Conservation (phyloP, 2,888 invertebrate genomes). For the Volucella zonaria region DNA sequence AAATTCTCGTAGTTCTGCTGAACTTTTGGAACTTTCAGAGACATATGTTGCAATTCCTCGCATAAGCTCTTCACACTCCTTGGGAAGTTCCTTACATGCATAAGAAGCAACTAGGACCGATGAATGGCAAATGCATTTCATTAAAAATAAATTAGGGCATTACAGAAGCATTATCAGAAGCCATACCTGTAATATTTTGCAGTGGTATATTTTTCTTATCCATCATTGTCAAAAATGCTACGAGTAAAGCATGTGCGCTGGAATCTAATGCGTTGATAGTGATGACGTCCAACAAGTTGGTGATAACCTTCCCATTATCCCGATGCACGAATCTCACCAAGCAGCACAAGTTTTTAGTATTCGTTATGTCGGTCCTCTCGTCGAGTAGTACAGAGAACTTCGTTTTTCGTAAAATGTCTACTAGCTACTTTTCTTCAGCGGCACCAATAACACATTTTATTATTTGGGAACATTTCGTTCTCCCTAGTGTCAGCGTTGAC, state of each 20-base stretch:
- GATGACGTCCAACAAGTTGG: conserved; percentile 6
- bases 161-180: no score
- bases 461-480: conserved; percentile 36
- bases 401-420: not conserved
- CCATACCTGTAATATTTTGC: no score
- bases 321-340: conserved; percentile 10
- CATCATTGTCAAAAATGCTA: conserved; percentile 25
- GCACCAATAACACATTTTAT: conserved; percentile 21
- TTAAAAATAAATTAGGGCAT: conserved; percentile 19
- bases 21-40: conserved; percentile 31
- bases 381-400: conserved; percentile 6
- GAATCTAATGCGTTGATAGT: conserved; percentile 9
- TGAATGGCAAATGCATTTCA: conserved; percentile 27
- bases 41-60: not conserved
- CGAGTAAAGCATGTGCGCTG: conserved; percentile 2
- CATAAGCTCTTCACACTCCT: no score
- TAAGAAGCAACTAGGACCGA: conserved; percentile 24
- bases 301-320: no score
- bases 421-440: conserved; percentile 11
- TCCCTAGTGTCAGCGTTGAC: not conserved
- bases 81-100: not conserved
- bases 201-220: no score
- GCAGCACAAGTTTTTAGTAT: conserved; percentile 16
- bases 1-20: conserved; percentile 25
- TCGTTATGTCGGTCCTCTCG: conserved; percentile 14